phyloP scores from a whole-genome alignment of 2,113 vertebrate genomes.

The Caracal caracal region DNA sequence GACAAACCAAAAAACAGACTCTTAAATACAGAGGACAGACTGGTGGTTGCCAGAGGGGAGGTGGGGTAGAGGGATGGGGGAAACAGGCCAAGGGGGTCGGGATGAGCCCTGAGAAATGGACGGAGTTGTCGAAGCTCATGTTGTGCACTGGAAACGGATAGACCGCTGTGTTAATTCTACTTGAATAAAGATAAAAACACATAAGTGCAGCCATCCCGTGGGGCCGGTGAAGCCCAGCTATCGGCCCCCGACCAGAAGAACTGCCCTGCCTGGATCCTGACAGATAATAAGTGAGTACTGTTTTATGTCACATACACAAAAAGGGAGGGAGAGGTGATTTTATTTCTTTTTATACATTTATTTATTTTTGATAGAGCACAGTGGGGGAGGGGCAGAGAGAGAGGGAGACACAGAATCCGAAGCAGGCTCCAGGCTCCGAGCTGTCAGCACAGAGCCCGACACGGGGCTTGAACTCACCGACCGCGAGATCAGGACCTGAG shows the following conservation, averaged over 20 bases:
- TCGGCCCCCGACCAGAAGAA: neutral
- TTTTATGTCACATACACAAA: neutral
- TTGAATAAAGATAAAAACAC: neutral
- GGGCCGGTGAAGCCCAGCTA: neutral
- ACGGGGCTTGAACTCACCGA: too few relatives aligned
- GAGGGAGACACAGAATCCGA: too few relatives aligned
- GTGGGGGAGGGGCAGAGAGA: too few relatives aligned
- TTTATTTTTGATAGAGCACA: too few relatives aligned
- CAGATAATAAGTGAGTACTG: neutral
- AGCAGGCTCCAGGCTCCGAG: too few relatives aligned
- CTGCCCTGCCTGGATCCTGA: neutral
- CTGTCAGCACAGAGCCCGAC: too few relatives aligned
- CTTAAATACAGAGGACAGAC: neutral
- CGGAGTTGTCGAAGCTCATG: neutral
- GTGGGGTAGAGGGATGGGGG: neutral
- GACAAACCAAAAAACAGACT: neutral
- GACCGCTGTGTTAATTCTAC: neutral
- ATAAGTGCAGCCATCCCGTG: neutral
- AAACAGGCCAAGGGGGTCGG: neutral
- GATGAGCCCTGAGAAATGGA: neutral
- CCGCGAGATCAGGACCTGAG: too few relatives aligned
- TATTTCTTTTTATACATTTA: too few relatives aligned
- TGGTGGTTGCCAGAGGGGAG: neutral
- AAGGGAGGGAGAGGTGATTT: neutral
- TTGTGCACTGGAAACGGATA: rapidly evolving